These are phyloP conservation scores for Diploptera punctata DNA, from an alignment of 2,888 invertebrate genomes.

Conservation along the genomic window DNA sequence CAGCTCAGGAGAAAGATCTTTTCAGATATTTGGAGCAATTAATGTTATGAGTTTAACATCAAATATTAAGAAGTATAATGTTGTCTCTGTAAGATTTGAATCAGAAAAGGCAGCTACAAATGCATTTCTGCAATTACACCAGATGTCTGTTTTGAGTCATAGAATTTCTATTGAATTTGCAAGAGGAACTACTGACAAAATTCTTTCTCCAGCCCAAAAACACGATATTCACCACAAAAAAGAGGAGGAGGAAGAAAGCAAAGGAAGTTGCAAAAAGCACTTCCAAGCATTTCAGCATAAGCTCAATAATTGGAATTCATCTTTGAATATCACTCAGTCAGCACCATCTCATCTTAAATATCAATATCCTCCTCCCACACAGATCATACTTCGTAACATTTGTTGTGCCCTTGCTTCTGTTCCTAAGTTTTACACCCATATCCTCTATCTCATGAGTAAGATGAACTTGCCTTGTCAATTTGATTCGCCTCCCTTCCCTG, in stretches of 20 bases:
- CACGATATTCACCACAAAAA: background rate
- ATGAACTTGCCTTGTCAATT: constrained; percentile 92
- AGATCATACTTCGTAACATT: constrained; percentile 77
- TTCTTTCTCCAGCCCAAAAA: background rate
- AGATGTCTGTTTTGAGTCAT: constrained; percentile 71
- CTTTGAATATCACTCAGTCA: constrained; percentile 73
- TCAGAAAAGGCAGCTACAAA: constrained; percentile 67
- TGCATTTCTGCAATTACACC: constrained; percentile 74
- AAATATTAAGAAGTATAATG: too few species aligned
- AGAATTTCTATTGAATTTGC: constrained; percentile 77
- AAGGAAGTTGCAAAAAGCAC: constrained; percentile 45
- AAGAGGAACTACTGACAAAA: constrained; percentile 50
- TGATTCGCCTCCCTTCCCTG: constrained; percentile 50
- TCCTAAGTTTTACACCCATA: constrained; percentile 80
- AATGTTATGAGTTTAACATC: too few species aligned
- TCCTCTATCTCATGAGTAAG: constrained; percentile 92
- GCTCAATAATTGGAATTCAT: constrained; percentile 64
- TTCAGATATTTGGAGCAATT: too few species aligned
- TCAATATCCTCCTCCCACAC: constrained; percentile 79
- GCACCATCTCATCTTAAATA: constrained; percentile 79
- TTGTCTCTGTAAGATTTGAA: constrained; percentile 66
- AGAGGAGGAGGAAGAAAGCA: constrained; percentile 44
- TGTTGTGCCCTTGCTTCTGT: constrained; percentile 75
- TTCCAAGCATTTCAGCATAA: constrained; percentile 60
- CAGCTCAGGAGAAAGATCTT: too few species aligned